Evolutionary conservation across 2,888 invertebrate species (phyloP).

Genomic region (Microchrysa polita): DNA sequence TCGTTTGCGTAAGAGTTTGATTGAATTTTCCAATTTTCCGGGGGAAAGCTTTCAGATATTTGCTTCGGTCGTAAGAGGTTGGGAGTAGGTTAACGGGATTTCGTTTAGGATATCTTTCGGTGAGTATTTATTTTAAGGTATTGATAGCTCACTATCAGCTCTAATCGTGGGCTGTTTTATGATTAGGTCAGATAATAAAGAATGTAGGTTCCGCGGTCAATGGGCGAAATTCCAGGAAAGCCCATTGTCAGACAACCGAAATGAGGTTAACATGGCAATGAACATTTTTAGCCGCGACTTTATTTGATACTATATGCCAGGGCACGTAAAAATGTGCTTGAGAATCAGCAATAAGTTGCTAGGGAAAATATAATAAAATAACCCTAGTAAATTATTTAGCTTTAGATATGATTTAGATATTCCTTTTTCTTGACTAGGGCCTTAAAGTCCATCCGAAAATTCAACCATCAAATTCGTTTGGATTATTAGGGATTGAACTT

Average conservation of each 20-base stretch:
- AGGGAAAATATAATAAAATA: too few relatives aligned
- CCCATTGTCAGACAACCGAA: not conserved
- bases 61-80: not conserved
- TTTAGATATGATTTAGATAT: too few relatives aligned
- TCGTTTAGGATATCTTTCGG: not conserved
- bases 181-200: conserved; percentile 19
- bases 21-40: conserved; percentile 31
- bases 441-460: too few relatives aligned
- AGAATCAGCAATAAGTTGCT: too few relatives aligned
- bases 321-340: too few relatives aligned
- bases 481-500: too few relatives aligned
- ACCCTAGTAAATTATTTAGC: too few relatives aligned
- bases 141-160: conserved; percentile 27
- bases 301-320: not conserved
- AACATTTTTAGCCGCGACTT: not conserved
- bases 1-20: conserved; percentile 29
- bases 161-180: not conserved
- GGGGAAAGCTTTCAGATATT: conserved; percentile 23
- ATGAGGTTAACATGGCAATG: conserved; percentile 5
- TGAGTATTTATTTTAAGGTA: not conserved
- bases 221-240: not conserved
- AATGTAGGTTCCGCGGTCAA: not conserved
- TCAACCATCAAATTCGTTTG: too few relatives aligned
- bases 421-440: too few relatives aligned
- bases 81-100: not conserved